Conservation (phyloP, 2,888 invertebrate genomes). For the Formica aserva region DNA sequence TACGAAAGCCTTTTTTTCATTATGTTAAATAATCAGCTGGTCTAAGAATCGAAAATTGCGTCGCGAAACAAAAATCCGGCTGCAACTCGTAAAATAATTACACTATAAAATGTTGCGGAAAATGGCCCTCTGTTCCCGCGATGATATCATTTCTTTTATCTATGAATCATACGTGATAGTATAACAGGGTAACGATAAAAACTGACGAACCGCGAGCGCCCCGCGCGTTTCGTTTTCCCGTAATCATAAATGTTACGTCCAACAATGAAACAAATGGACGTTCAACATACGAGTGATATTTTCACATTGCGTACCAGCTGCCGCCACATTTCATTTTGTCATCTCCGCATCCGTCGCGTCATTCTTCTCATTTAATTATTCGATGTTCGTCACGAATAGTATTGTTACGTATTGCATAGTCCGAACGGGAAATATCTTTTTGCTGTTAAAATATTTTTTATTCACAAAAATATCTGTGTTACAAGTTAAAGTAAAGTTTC, state of each 20-base stretch:
- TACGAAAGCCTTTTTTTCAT: neutral
- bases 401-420: neutral
- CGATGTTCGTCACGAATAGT: slow-evolving; percentile 10
- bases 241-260: slow-evolving; percentile 50
- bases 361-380: slow-evolving; percentile 50
- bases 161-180: neutral
- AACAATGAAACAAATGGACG: slow-evolving; percentile 42
- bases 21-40: neutral
- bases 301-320: slow-evolving; percentile 36
- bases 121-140: neutral
- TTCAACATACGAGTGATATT: slow-evolving; percentile 50
- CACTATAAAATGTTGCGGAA: slow-evolving; percentile 1
- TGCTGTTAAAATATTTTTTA: neutral
- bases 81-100: slow-evolving; percentile 4
- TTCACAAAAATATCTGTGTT: neutral
- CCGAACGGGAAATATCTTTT: neutral
- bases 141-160: slow-evolving; percentile 1
- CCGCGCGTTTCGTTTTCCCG: slow-evolving; percentile 1
- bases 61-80: neutral
- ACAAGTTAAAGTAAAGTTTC: neutral
- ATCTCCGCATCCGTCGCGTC: slow-evolving; percentile 25
- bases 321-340: slow-evolving; percentile 41
- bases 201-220: slow-evolving; percentile 44
- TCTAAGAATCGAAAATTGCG: neutral
- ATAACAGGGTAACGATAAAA: slow-evolving; percentile 39